Conservation (phyloP, 2,113 vertebrate genomes). For the Pituophis catenifer region DNA sequence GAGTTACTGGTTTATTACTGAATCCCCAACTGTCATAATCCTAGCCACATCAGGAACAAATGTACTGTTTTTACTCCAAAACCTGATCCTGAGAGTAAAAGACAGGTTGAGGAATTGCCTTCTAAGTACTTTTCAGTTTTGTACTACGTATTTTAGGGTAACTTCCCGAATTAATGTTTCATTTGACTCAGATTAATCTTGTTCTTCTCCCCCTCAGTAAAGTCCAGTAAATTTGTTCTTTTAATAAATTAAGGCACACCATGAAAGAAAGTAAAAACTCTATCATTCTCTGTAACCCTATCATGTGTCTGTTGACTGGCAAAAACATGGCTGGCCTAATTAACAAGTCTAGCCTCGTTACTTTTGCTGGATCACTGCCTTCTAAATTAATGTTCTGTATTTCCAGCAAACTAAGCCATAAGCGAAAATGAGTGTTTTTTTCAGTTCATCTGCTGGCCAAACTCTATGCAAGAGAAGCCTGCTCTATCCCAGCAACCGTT, state of each 20-base stretch:
- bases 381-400: constrained; percentile 30
- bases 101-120: not conserved
- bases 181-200: not conserved
- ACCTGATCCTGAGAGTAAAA: not conserved
- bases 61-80: not conserved
- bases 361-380: constrained; percentile 31
- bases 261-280: not conserved
- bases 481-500: not conserved
- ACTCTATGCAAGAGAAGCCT: accelerated
- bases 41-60: not conserved
- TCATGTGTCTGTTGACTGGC: not conserved
- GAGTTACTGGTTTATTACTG: not conserved
- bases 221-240: not conserved
- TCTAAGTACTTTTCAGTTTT: not conserved
- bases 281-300: not conserved
- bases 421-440: constrained; percentile 27
- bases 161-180: not conserved
- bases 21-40: not conserved
- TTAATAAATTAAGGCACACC: not conserved
- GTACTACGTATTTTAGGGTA: not conserved
- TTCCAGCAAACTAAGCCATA: constrained; percentile 23
- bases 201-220: not conserved
- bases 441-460: accelerated
- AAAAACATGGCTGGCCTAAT: not conserved
- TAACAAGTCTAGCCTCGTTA: constrained; percentile 51